These are phyloP conservation scores for Balaenoptera acutorostrata DNA, from an alignment of 2,113 vertebrate species.

Conservation along the genomic window DNA sequence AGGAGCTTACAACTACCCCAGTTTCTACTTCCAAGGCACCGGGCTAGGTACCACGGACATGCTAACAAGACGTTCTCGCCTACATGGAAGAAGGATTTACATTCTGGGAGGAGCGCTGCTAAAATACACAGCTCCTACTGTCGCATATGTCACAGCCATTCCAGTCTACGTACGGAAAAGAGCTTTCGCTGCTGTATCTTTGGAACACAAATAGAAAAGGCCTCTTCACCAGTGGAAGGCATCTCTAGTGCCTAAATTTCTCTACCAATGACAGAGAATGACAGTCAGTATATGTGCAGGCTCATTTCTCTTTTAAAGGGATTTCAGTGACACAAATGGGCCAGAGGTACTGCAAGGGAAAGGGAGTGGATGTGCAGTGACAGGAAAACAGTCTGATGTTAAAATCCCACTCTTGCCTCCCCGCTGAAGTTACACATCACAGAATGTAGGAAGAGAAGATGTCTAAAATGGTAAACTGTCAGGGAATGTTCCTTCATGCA, in stretches of 20 bases:
- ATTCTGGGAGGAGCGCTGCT: neutral
- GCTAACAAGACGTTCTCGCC: neutral
- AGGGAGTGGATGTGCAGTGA: neutral
- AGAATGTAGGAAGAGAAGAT: neutral
- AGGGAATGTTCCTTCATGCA: neutral
- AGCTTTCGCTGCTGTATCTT: neutral
- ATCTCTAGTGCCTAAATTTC: neutral
- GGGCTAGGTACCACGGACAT: neutral
- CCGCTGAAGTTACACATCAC: neutral
- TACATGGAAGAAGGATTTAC: neutral
- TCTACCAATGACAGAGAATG: neutral
- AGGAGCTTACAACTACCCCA: neutral
- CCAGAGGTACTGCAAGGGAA: neutral
- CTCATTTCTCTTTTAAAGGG: neutral
- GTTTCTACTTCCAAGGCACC: neutral
- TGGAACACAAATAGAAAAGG: neutral
- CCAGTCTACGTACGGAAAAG: neutral
- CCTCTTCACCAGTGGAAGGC: fast-evolving
- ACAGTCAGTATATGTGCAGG: neutral
- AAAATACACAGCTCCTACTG: neutral
- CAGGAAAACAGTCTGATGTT: neutral
- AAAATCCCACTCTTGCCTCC: neutral
- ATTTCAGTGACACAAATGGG: neutral
- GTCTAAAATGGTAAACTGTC: neutral
- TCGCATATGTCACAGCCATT: neutral